Percentiles rank a stretch among this genome's conserved stretches.
Conservation (phyloP, 2,113 vertebrate species). For the Cathartes aura region DNA sequence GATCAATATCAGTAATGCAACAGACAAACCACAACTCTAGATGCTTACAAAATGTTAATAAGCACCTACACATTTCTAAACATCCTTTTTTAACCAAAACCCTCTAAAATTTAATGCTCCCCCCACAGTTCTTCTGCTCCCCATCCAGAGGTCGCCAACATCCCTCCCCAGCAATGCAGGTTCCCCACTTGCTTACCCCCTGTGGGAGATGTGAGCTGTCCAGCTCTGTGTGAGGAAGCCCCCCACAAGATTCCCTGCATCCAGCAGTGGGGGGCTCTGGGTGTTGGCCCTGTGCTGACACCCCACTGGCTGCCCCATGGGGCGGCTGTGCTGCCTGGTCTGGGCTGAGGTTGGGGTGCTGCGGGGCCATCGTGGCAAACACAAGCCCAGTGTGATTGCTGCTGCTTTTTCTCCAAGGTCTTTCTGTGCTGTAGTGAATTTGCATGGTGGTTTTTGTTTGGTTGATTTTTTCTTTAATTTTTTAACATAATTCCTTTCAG, state of each 20-base stretch:
- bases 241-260: no score
- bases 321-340: neutral
- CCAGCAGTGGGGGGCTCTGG: neutral
- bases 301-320: accelerated
- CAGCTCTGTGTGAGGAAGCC: neutral
- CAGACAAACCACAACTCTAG: neutral
- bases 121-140: neutral
- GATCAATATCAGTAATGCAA: neutral
- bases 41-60: neutral
- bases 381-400: neutral
- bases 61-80: neutral
- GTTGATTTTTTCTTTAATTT: accelerated
- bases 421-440: neutral
- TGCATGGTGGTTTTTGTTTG: neutral
- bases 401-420: neutral
- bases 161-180: neutral
- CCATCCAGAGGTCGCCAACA: accelerated
- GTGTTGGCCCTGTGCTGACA: neutral
- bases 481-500: neutral
- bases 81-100: neutral
- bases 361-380: accelerated
- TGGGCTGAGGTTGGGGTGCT: neutral
- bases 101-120: neutral
- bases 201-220: neutral
- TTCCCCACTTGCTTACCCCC: neutral